Evolutionary conservation across 2,888 invertebrate genomes (phyloP).

Genomic region (Stenotaenia linearis): DNA sequence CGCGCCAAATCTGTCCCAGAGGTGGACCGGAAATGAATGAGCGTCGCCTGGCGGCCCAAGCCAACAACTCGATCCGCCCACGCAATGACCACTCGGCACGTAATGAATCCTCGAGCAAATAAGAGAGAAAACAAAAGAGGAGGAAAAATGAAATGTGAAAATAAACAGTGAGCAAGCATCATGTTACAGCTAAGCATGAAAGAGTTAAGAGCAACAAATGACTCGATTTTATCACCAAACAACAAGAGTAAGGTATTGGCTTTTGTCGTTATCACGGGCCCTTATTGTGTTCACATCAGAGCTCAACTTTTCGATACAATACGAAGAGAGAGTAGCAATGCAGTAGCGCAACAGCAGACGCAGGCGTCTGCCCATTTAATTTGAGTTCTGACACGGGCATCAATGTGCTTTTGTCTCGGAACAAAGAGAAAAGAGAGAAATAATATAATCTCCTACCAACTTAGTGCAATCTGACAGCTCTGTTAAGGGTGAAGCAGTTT

Average conservation of each 20-base stretch:
- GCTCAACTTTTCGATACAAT: background rate
- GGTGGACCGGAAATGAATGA: constrained; percentile 17
- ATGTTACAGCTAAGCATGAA: background rate
- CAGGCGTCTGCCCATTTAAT: background rate
- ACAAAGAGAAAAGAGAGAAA: background rate
- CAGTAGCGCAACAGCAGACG: background rate
- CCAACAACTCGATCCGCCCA: background rate
- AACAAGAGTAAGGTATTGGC: background rate
- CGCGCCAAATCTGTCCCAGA: constrained; percentile 27
- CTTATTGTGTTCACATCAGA: background rate
- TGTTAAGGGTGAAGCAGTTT: background rate
- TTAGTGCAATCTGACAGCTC: background rate
- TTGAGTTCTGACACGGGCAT: background rate
- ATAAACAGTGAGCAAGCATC: background rate
- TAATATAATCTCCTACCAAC: background rate
- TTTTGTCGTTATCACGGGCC: background rate
- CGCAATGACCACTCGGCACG: background rate
- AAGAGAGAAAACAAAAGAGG: background rate
- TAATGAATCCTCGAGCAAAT: background rate
- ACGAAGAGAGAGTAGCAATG: background rate
- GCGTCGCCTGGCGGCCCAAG: background rate
- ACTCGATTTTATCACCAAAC: background rate
- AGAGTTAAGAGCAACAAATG: background rate
- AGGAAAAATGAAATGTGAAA: background rate
- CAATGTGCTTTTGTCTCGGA: background rate